Conservation (phyloP, 2,797 vertebrate genomes). For the Vespertilio murinus region DNA sequence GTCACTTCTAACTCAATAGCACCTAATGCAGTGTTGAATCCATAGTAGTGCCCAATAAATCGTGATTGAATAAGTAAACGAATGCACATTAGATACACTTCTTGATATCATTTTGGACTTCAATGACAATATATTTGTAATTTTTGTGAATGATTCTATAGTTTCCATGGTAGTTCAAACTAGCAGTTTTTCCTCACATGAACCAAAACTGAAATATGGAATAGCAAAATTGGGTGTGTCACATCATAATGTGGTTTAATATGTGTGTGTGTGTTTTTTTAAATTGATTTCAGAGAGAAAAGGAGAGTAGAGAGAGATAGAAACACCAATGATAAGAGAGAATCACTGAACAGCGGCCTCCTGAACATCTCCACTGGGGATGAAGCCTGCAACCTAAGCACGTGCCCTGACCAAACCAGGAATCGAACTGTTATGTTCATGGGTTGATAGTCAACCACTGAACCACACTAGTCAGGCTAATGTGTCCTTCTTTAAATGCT, state of each 20-base stretch:
- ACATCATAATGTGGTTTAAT: not conserved
- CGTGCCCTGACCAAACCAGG: rapidly evolving
- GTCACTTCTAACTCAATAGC: not conserved
- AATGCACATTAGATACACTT: not conserved
- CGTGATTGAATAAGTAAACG: not conserved
- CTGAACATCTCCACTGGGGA: too few relatives aligned
- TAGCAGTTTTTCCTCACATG: not conserved
- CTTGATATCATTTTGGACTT: not conserved
- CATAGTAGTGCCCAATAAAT: not conserved
- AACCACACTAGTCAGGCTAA: too few relatives aligned
- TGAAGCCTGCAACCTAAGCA: too few relatives aligned
- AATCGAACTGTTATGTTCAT: too few relatives aligned
- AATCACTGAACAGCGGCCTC: too few relatives aligned
- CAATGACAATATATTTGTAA: not conserved
- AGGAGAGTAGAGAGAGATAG: too few relatives aligned
- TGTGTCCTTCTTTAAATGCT: not conserved
- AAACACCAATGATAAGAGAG: too few relatives aligned
- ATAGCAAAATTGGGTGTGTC: not conserved
- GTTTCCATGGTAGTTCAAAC: not conserved
- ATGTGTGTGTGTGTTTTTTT: too few relatives aligned
- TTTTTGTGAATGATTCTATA: not conserved
- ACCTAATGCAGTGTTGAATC: not conserved
- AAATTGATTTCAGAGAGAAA: too few relatives aligned
- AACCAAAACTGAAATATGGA: not conserved
- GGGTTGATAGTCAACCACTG: too few relatives aligned